phyloP scores from a whole-genome alignment of 2,797 vertebrate genomes.

The Neomorphus geoffroyi region DNA sequence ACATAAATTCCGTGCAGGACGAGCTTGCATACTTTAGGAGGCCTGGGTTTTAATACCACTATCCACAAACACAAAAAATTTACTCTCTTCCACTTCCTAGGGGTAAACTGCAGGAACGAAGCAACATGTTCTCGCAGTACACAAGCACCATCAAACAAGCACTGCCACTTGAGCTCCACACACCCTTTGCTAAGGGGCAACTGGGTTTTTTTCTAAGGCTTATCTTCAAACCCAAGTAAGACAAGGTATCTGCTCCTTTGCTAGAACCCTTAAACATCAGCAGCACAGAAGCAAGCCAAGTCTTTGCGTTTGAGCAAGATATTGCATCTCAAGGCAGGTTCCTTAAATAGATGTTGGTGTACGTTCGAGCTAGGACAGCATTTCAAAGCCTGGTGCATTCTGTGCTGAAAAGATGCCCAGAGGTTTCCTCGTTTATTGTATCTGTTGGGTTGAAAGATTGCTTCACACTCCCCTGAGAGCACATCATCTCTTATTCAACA shows the following conservation, averaged over 20 bases:
- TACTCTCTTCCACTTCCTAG: background rate
- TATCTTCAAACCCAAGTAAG: background rate
- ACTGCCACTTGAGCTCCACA: background rate
- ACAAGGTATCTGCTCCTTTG: background rate
- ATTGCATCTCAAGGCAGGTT: fast-evolving
- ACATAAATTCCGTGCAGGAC: background rate
- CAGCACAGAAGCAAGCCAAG: too few relatives aligned
- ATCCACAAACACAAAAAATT: background rate
- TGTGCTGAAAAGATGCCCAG: background rate
- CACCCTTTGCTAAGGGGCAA: background rate
- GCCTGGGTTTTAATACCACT: background rate
- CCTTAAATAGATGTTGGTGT: fast-evolving
- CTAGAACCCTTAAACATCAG: too few relatives aligned
- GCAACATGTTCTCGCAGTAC: fast-evolving
- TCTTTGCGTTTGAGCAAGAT: background rate
- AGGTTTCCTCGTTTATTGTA: background rate
- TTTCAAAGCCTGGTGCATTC: background rate
- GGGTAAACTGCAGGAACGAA: background rate
- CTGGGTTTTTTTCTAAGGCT: background rate
- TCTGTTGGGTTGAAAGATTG: background rate
- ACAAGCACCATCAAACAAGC: background rate
- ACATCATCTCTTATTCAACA: background rate
- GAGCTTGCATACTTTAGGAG: background rate
- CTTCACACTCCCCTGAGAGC: background rate
- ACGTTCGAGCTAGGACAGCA: background rate